These are phyloP conservation scores for Acrossocheilus wenchowensis DNA, from an alignment of 2,797 vertebrate genomes.

Conservation along the genomic window DNA sequence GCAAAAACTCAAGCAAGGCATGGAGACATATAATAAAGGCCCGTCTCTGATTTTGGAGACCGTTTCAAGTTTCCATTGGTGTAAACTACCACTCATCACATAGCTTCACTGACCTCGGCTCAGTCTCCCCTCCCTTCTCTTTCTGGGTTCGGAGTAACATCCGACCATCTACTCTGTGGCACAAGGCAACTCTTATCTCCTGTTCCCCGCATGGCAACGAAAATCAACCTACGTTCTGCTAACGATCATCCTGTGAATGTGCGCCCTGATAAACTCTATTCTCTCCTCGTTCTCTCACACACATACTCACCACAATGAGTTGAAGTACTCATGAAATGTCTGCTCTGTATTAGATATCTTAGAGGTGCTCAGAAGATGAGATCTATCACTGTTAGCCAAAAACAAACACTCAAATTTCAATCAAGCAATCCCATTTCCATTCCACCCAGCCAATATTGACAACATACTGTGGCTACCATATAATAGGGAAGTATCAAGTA, in stretches of 20 bases:
- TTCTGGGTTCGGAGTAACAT: background rate
- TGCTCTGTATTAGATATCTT: conserved; percentile 17
- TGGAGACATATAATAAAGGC: background rate
- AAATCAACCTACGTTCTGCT: conserved; percentile 18
- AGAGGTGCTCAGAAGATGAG: conserved; percentile 19
- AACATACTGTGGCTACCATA: background rate
- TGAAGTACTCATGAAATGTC: background rate
- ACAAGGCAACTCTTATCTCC: conserved; percentile 47
- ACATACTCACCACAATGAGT: background rate
- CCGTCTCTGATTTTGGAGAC: conserved; percentile 1
- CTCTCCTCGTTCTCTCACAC: background rate
- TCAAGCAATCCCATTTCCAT: background rate
- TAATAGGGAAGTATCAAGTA: background rate
- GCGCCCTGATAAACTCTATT: conserved; percentile 40
- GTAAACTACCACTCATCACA: background rate
- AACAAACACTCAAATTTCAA: background rate
- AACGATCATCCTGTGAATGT: conserved; percentile 25
- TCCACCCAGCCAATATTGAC: background rate
- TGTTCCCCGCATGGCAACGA: conserved; percentile 14
- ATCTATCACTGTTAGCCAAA: background rate
- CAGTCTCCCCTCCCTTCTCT: background rate
- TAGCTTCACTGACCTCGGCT: background rate
- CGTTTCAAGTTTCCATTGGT: background rate
- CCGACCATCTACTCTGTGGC: background rate
- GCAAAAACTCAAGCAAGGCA: background rate